Percentiles rank a stretch among this genome's conserved stretches.
phyloP scores from a whole-genome alignment of 2,113 vertebrate genomes.

The Python bivittatus region DNA sequence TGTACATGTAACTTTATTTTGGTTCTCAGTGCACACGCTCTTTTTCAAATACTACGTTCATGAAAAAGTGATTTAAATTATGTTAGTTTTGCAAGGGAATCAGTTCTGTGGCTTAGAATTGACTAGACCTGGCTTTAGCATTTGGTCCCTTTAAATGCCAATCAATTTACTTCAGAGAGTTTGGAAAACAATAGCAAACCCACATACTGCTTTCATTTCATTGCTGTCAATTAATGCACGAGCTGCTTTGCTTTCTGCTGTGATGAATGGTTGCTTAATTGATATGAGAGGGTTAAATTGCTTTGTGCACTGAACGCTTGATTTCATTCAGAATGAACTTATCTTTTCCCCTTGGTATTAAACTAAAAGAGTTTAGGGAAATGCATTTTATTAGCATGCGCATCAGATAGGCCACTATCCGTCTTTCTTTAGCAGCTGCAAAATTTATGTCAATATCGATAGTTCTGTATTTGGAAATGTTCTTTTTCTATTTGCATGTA shows the following conservation, averaged over 20 bases:
- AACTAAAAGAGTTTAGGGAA: slow-evolving; percentile 15
- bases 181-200: slow-evolving; percentile 55
- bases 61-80: slow-evolving; percentile 30
- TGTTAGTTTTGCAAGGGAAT: slow-evolving; percentile 6
- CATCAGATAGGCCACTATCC: background rate
- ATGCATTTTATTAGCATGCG: background rate
- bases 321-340: slow-evolving; percentile 32
- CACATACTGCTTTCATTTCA: slow-evolving; percentile 51
- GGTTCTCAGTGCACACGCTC: slow-evolving; percentile 28
- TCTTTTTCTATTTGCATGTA: background rate
- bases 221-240: slow-evolving; percentile 56
- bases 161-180: slow-evolving; percentile 48
- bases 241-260: slow-evolving; percentile 56
- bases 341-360: slow-evolving; percentile 22
- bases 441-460: background rate
- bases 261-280: slow-evolving; percentile 45
- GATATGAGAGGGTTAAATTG: slow-evolving; percentile 40
- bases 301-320: slow-evolving; percentile 23
- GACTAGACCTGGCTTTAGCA: slow-evolving; percentile 43
- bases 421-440: background rate
- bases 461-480: background rate
- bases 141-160: slow-evolving; percentile 49
- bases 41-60: slow-evolving; percentile 32
- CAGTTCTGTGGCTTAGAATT: slow-evolving; percentile 25
- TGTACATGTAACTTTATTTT: slow-evolving; percentile 40